These are phyloP conservation scores for Xylota segnis DNA, from an alignment of 2,888 invertebrate genomes.

Conservation along the genomic window DNA sequence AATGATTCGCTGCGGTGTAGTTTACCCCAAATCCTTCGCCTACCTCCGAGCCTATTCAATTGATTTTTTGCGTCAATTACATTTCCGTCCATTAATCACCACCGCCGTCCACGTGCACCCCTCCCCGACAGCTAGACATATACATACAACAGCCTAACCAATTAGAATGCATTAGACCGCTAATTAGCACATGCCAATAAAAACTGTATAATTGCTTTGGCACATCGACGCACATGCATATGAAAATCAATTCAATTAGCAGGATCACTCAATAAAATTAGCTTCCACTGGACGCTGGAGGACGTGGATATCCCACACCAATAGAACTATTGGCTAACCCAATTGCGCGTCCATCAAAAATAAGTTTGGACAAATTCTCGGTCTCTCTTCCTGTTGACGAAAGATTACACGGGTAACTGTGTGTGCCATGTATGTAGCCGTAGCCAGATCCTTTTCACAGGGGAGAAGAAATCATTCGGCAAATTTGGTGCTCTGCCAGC, in stretches of 20 bases:
- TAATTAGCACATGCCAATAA: conserved; percentile 60
- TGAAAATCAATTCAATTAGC: conserved; percentile 65
- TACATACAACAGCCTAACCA: background rate
- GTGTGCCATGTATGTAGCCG: background rate
- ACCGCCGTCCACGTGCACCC: conserved; percentile 1
- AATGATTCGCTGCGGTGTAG: background rate
- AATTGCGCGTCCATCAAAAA: conserved; percentile 29
- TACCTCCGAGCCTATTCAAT: background rate
- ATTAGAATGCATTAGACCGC: conserved; percentile 26
- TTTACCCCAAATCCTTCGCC: background rate
- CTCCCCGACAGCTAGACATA: background rate
- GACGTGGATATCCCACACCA: background rate
- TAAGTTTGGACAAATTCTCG: conserved; percentile 14
- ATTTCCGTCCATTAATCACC: conserved; percentile 23
- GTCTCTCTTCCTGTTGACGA: background rate
- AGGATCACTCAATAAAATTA: conserved; percentile 59
- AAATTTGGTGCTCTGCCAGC: conserved; percentile 35
- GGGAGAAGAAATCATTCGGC: conserved; percentile 41
- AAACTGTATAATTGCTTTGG: conserved; percentile 20
- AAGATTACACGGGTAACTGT: background rate
- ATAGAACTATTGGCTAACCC: conserved; percentile 26
- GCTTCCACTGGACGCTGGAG: conserved; percentile 3
- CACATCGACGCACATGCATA: conserved; percentile 17
- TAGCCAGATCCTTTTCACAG: conserved; percentile 1
- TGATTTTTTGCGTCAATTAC: conserved; percentile 16